A percentile compares a stretch with the other conserved stretches of the same genome.
Conservation (phyloP, 2,113 vertebrate genomes). For the Corythaixoides concolor region DNA sequence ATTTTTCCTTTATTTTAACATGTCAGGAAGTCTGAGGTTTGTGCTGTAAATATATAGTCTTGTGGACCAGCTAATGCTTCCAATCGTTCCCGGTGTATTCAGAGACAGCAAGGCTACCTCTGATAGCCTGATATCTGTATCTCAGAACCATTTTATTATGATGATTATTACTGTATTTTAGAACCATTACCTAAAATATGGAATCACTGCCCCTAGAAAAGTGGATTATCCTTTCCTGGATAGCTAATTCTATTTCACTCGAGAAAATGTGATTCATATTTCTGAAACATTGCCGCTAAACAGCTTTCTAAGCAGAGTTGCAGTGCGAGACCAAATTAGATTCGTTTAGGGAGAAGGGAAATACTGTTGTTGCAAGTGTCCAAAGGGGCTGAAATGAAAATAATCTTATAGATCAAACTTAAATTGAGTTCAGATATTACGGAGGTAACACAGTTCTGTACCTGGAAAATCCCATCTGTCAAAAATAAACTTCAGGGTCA, state of each 20-base stretch:
- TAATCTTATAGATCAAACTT: slow-evolving; percentile 56
- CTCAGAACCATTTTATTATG: slow-evolving; percentile 30
- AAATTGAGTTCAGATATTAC: slow-evolving; percentile 52
- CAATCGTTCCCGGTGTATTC: not conserved
- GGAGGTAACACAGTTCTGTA: slow-evolving; percentile 13
- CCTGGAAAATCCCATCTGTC: slow-evolving; percentile 34
- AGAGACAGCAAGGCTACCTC: not conserved
- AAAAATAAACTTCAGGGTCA: slow-evolving; percentile 15
- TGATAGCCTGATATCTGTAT: not conserved
- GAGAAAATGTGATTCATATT: slow-evolving; percentile 55
- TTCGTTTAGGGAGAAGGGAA: slow-evolving; percentile 35
- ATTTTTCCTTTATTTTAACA: not conserved
- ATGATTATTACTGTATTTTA: slow-evolving; percentile 4
- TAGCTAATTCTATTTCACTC: slow-evolving; percentile 46
- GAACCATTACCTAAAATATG: not conserved
- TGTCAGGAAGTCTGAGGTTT: not conserved
- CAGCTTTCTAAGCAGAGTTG: slow-evolving; percentile 51
- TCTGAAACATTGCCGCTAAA: slow-evolving; percentile 32
- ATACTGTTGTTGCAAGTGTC: slow-evolving; percentile 30
- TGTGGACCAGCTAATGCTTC: not conserved
- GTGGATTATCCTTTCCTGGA: slow-evolving; percentile 52
- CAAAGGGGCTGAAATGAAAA: slow-evolving; percentile 58
- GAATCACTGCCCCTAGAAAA: slow-evolving; percentile 21
- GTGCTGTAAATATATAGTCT: not conserved
- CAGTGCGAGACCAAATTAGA: slow-evolving; percentile 44